Conservation (phyloP, 2,797 vertebrate species). For the Rhinichthys osculus region DNA sequence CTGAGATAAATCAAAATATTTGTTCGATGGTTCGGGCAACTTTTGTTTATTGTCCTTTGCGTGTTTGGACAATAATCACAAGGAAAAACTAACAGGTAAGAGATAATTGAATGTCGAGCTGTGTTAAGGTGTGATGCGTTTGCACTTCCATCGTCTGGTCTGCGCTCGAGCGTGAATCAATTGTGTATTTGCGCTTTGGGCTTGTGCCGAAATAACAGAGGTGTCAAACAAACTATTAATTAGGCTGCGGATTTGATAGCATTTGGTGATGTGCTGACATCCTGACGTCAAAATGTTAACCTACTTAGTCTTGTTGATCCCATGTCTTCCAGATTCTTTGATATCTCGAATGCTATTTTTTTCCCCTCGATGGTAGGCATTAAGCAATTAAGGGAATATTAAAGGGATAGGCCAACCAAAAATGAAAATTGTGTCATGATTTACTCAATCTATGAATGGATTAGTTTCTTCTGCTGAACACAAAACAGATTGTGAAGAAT, state of each 20-base stretch:
- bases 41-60: constrained; percentile 31
- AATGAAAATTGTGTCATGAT: too few relatives aligned
- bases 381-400: background rate
- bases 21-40: background rate
- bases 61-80: constrained; percentile 31
- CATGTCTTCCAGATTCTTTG: background rate
- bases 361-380: background rate
- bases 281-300: background rate
- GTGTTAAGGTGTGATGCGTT: constrained; percentile 21
- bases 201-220: constrained; percentile 6
- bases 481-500: background rate
- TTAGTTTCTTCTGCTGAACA: background rate
- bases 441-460: too few relatives aligned
- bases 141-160: constrained; percentile 24
- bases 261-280: background rate
- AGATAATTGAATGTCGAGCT: constrained; percentile 47
- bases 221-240: constrained; percentile 44
- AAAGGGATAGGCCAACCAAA: too few relatives aligned
- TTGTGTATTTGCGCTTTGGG: constrained; percentile 18
- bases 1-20: background rate
- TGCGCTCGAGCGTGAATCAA: background rate
- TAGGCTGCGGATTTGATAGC: constrained; percentile 23
- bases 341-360: background rate
- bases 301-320: background rate
- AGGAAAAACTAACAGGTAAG: constrained; percentile 1